A percentile compares a stretch with the other conserved stretches of the same genome.
These are phyloP conservation scores for Machimus rusticus DNA, from an alignment of 2,888 invertebrate species.

Conservation along the genomic window DNA sequence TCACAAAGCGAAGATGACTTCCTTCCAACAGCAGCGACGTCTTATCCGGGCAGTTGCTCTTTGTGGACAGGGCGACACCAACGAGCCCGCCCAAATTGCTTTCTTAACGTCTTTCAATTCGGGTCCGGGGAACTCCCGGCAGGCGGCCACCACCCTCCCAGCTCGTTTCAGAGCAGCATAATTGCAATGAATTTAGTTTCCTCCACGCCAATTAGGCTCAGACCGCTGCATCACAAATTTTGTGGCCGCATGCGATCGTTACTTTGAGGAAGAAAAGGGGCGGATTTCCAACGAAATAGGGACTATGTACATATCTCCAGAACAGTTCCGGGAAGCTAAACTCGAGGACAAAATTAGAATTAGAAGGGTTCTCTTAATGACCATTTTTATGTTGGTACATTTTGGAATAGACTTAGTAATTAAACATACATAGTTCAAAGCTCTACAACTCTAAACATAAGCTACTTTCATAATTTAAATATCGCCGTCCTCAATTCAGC, in stretches of 20 bases:
- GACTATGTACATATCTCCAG: background rate
- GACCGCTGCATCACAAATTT: background rate
- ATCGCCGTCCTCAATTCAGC: no score
- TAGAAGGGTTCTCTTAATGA: no score
- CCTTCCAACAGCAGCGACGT: background rate
- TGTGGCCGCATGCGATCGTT: background rate
- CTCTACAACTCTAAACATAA: no score
- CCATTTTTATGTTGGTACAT: background rate
- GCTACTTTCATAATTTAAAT: no score
- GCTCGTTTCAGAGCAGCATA: background rate
- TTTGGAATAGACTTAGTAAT: no score
- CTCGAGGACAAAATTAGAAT: no score
- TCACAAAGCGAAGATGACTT: constrained; percentile 13
- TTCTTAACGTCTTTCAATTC: background rate
- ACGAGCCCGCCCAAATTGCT: background rate
- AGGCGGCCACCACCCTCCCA: background rate
- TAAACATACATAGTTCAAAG: no score
- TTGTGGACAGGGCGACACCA: background rate
- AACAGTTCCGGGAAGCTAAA: background rate
- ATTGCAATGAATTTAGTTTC: background rate
- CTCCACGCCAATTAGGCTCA: background rate
- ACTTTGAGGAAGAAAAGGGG: background rate
- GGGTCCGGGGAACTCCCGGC: background rate
- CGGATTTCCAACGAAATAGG: no score
- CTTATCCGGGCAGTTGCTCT: background rate